Base-by-base conservation (phyloP, 2,888 invertebrate species). In the Hydraecia micacea region DNA sequence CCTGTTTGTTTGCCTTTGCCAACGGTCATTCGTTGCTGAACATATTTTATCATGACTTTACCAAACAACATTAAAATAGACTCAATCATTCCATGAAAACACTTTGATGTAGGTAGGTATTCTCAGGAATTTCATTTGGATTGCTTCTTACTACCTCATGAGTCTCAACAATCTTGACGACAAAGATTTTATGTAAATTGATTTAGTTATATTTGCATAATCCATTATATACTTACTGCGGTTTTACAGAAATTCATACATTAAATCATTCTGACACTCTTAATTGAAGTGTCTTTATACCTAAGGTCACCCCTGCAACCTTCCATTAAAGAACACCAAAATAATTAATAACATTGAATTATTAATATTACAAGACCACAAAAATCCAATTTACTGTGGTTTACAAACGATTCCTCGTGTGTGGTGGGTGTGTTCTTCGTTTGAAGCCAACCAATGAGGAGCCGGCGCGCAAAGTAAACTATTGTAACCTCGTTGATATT, bases 341-440 rank as follows among this genome's bases (percentile, higher is more conserved):
- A 74, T 0, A 81, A 77, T 83, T 42, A 70, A 58, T 65, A 73
- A 66, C 15, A 75, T 58, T 58, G 72, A 78, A 80, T 63, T 60
- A 52, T 73, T 39, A 70, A 32, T 72, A 18, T 73, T 36, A 42
- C 36, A 66, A 60, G 11, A 42, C 18, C 32, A 80, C 62, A 80
- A 73, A 75, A 60, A 36, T 42, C n/a, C 74, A 68, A 80, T 84
- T 80, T 77, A 87, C 63, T 63, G 73, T 52, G 60, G 68, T 71
- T 78, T 71, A 39, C 15, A 66, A 65, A 60, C 52, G 76, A 46
- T 60, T 60, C 73, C 70, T 87, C 77, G 68, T 75, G 74, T 79
- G 80, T 76, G 74, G 76, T 86, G 87, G 88, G 88, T 63, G 88
- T 81, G 88, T 79, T 79, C 75, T 32, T 18, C 32, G 52, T 58